These are phyloP conservation scores for Lasaia peninsularis DNA, from an alignment of 1,140 invertebrate genomes.

Conservation along the genomic window DNA sequence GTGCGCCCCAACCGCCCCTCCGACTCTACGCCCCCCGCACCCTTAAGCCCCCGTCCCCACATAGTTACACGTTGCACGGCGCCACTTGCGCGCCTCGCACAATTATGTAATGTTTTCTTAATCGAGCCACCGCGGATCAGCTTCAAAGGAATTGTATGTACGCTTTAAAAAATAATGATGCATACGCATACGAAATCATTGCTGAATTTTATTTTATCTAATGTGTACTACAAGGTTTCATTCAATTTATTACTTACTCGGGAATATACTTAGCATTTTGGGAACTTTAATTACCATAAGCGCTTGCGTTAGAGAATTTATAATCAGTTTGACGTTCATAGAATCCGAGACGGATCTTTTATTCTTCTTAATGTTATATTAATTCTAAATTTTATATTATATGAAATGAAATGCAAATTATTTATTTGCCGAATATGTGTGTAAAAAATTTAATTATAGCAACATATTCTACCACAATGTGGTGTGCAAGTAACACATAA, in stretches of 20 bases:
- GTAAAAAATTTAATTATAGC: no score
- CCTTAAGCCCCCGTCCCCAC: slow-evolving; percentile 41
- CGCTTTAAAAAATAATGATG: slow-evolving; percentile 17
- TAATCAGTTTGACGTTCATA: no score
- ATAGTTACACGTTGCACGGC: slow-evolving; percentile 71
- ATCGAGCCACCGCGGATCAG: slow-evolving; percentile 55
- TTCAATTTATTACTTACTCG: not conserved
- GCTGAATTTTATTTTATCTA: slow-evolving; percentile 20
- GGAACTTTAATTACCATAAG: no score
- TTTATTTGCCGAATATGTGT: no score
- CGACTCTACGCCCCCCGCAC: slow-evolving; percentile 47
- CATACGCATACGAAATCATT: slow-evolving; percentile 11
- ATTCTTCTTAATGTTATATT: no score
- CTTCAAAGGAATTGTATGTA: slow-evolving; percentile 41
- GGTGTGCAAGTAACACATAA: no score
- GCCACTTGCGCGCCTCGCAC: slow-evolving; percentile 67
- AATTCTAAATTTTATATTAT: no score
- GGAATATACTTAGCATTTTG: no score
- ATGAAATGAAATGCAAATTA: no score
- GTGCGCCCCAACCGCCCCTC: slow-evolving; percentile 59
- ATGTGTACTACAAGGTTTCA: not conserved
- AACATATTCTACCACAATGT: no score
- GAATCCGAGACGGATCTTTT: no score
- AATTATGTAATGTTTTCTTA: slow-evolving; percentile 76
- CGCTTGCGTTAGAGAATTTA: no score